Evolutionary conservation across 2,113 vertebrate genomes (phyloP), one percentile per base, ranked within the genome.

Genomic region (Dicerorhinus sumatrensis): DNA sequence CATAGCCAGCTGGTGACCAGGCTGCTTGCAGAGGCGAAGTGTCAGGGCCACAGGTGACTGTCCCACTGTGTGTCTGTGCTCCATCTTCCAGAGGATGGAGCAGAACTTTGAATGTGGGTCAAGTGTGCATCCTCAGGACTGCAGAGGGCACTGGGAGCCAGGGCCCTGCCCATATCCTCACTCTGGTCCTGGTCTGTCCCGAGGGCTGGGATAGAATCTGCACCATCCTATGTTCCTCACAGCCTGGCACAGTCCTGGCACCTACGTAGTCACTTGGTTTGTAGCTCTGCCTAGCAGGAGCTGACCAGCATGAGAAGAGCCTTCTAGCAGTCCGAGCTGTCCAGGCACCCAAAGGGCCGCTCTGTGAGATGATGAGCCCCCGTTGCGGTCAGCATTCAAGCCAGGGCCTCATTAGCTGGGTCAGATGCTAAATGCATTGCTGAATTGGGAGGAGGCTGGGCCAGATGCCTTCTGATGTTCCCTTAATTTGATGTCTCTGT

Each of bases 361-460:
- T 29, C 31, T 20, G 20, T n/a, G 46, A 33, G 54, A 48, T 25
- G n/a, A 25, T 2, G 29, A 27, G 17, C 33, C 33, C 69, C 5
- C 2, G 10, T 54, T 20, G 21, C 0, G 0, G 21, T n/a, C 67
- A 62, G 39, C 1, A 2, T 21, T n/a, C 39, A 14, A 21, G 27
- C 63, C 13, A 1, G 12, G 39, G 76, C 20, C 25, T 25, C 8
- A 25, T 63, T 7, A 6, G 63, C 65, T 3, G 0, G 36, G 27
- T 58, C 77, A 36, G 56, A 16, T 21, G 72, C 36, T 79, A 12
- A 58, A 2, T 12, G 0, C 8, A 1, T 16, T 2, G 8, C 39
- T 33, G 18, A 10, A 7, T 9, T 51, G n/a, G 58, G 75, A 77
- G 51, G 46, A 65, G 39, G 3, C n/a, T 51, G 48, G 31, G 58